These are phyloP conservation scores for Parauchenoglanis punctatus DNA, from an alignment of 2,797 vertebrate species.

Conservation along the genomic window DNA sequence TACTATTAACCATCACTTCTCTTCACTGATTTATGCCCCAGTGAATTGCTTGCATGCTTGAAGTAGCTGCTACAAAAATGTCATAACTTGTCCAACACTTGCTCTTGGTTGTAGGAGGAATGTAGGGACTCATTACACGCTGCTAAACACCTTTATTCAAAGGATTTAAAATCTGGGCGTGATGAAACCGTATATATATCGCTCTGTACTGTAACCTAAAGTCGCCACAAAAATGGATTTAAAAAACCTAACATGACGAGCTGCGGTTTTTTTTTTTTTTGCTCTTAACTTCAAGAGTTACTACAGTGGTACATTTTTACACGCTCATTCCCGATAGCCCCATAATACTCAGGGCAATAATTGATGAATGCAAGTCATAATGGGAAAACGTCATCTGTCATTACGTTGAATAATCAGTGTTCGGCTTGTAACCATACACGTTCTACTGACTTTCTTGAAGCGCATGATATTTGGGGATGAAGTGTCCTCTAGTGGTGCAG, in stretches of 20 bases:
- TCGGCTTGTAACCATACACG: neutral
- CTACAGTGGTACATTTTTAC: no score
- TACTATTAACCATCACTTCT: slow-evolving; percentile 50
- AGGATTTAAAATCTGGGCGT: neutral
- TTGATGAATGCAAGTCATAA: neutral
- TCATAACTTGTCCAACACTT: slow-evolving; percentile 73
- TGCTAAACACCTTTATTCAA: neutral
- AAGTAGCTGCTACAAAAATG: slow-evolving; percentile 71
- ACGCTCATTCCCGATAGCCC: neutral
- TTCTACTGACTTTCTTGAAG: neutral
- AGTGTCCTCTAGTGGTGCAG: slow-evolving; percentile 44
- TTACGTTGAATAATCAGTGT: neutral
- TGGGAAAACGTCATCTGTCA: neutral
- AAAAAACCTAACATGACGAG: neutral
- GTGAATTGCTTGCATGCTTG: slow-evolving; percentile 60
- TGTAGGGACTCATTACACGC: neutral
- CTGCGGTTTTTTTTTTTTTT: neutral
- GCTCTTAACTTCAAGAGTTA: neutral
- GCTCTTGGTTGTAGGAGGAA: slow-evolving; percentile 28
- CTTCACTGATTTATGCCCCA: slow-evolving; percentile 71
- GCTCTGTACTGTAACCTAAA: neutral
- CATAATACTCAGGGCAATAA: neutral
- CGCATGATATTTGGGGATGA: neutral
- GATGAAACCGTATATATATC: no score
- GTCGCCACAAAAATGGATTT: neutral